A percentile compares a stretch with the other conserved stretches of the same genome.
These are phyloP conservation scores for Dynastes tityus DNA, from an alignment of 2,888 invertebrate species.

Conservation along the genomic window DNA sequence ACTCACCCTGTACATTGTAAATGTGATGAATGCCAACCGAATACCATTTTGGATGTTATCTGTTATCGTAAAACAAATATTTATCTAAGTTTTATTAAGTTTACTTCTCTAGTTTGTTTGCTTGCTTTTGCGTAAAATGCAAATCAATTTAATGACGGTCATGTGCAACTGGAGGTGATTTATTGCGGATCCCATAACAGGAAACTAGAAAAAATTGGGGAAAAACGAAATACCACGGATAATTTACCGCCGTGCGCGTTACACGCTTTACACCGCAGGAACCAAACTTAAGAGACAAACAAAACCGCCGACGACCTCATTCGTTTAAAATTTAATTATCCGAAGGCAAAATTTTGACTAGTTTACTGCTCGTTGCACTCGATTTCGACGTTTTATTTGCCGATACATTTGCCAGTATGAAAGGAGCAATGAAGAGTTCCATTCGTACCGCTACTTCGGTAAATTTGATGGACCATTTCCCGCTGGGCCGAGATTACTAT, in stretches of 20 bases:
- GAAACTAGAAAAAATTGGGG: conserved; percentile 10
- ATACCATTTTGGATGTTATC: no score
- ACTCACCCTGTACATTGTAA: no score
- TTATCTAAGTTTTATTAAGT: no score
- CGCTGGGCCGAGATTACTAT: conserved; percentile 43
- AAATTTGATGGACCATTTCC: conserved; percentile 42
- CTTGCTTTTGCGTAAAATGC: no score
- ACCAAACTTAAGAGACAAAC: conserved; percentile 2
- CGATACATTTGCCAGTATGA: not conserved
- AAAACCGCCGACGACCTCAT: conserved; percentile 46
- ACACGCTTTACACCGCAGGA: conserved; percentile 12
- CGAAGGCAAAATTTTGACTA: conserved; percentile 48
- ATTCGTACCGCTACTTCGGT: conserved; percentile 25
- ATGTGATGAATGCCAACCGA: no score
- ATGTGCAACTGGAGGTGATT: no score
- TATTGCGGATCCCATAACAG: not conserved
- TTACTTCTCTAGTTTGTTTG: no score
- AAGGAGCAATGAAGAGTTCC: not conserved
- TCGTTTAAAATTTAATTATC: conserved; percentile 49
- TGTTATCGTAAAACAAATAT: no score
- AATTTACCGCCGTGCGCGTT: conserved; percentile 17
- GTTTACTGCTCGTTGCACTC: conserved; percentile 40
- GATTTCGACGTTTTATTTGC: conserved; percentile 40
- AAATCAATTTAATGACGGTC: no score
- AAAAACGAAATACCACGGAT: conserved; percentile 2